Base-by-base conservation (phyloP, 2,113 vertebrate species). In the Archilochus colubris region DNA sequence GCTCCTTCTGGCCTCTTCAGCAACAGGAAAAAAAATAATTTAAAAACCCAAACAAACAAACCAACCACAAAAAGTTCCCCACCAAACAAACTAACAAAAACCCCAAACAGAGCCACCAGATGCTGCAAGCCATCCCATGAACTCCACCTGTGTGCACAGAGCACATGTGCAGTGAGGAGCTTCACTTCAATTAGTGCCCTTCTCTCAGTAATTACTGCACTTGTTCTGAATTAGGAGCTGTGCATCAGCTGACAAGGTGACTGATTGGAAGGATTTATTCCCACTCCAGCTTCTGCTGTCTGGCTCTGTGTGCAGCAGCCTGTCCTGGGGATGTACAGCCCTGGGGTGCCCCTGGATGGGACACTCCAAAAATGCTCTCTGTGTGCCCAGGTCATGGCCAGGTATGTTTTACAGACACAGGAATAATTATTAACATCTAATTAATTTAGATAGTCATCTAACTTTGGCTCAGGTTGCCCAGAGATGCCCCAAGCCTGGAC, bases 171-270 rank as follows among this genome's bases (percentile, higher is more conserved):
- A 59, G 24, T 51, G 63, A 63, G n/a, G 74, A 55, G 58, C 83
- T 68, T 58, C 73, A 15, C 67, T 40, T 30, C 72, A 30, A n/a
- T 72, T 83, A 94, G 80, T 25, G 44, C 30, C 72, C 80, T 64
- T 38, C 91, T 33, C 43, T 82, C 89, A 57, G 69, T 86, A 88
- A 94, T 96, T 72, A 43, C 76, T 77, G 53, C 21, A n/a, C 58
- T 38, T 38, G 44, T 43, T 91, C 48, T 79, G 46, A 92, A 28
- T 91, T 31, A 86, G 68, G 63, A 82, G 30, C 76, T 8, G 20
- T 7, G 68, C 36, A 66, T 43, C 38, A 20, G 5, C 67, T 38
- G 89, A 88, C 40, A 50, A 72, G 86, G 76, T 1, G 51, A 21
- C 48, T 1, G 16, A 27, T 68, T 12, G 19, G 33, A 58, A 48